These are phyloP conservation scores for Prunella himalayana DNA, from an alignment of 2,113 vertebrate species.

Conservation along the genomic window DNA sequence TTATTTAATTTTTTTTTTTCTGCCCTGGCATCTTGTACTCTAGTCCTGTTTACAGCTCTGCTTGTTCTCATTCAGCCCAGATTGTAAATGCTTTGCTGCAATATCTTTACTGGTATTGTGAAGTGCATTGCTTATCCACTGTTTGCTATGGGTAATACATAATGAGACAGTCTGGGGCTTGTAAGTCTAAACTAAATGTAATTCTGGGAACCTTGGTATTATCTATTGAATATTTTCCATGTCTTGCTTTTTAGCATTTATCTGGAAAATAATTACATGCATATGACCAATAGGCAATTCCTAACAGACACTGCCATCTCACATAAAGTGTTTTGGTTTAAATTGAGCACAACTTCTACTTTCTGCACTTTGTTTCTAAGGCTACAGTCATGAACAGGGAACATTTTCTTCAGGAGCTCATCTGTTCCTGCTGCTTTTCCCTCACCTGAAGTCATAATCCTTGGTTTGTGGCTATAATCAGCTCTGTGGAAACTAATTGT, in stretches of 20 bases:
- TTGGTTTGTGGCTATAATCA: slow-evolving; percentile 63
- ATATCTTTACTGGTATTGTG: neutral
- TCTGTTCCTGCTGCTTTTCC: slow-evolving; percentile 60
- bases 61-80: neutral
- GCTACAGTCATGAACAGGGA: neutral
- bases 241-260: neutral
- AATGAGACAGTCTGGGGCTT: neutral
- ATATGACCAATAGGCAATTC: neutral
- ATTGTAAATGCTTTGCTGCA: neutral
- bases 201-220: slow-evolving; percentile 1
- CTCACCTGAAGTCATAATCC: slow-evolving; percentile 70
- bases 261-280: slow-evolving; percentile 33
- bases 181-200: slow-evolving; percentile 11
- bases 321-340: neutral
- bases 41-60: neutral
- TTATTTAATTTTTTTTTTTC: neutral
- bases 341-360: neutral
- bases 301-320: neutral
- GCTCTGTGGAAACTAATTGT: slow-evolving; percentile 71
- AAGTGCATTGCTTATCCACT: neutral
- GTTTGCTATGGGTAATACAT: neutral
- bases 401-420: slow-evolving; percentile 33
- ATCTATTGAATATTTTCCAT: slow-evolving; percentile 26
- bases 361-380: slow-evolving; percentile 26
- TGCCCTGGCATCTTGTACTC: neutral